A percentile compares a stretch with the other conserved stretches of the same genome.
Conservation (phyloP, 2,113 vertebrate genomes). For the Tupaia tana region DNA sequence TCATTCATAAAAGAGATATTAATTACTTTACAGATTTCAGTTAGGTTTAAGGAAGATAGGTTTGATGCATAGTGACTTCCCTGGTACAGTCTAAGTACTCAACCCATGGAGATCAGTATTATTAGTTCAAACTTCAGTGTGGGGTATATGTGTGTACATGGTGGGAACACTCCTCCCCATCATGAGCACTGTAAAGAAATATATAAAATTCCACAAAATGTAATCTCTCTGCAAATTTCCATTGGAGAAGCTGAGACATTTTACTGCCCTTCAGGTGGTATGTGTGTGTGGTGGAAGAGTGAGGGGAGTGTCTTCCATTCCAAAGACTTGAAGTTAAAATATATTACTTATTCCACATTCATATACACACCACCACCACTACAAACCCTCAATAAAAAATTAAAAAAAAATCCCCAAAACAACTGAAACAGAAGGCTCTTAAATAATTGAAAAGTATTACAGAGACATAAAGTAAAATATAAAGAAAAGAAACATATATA, state of each 20-base stretch:
- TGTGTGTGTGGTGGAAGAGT: no score
- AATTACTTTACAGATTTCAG: background rate
- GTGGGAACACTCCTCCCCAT: background rate
- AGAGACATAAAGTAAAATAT: background rate
- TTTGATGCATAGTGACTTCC: background rate
- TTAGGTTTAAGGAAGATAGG: background rate
- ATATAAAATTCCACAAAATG: background rate
- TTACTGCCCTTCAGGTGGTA: background rate
- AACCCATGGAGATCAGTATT: background rate
- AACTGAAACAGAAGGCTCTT: background rate
- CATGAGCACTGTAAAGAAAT: background rate
- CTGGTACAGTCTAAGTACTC: background rate
- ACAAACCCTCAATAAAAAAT: background rate
- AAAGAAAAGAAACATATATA: background rate
- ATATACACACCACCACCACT: background rate
- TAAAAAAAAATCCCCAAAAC: background rate
- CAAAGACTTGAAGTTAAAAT: background rate
- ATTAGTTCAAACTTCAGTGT: background rate
- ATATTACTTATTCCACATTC: background rate
- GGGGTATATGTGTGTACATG: background rate
- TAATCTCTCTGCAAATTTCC: background rate
- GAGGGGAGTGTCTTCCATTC: background rate
- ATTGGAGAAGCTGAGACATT: background rate
- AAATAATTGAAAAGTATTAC: background rate
- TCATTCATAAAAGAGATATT: background rate